These are phyloP conservation scores for Macrophya alboannulata DNA, from an alignment of 2,888 invertebrate species.

Conservation along the genomic window DNA sequence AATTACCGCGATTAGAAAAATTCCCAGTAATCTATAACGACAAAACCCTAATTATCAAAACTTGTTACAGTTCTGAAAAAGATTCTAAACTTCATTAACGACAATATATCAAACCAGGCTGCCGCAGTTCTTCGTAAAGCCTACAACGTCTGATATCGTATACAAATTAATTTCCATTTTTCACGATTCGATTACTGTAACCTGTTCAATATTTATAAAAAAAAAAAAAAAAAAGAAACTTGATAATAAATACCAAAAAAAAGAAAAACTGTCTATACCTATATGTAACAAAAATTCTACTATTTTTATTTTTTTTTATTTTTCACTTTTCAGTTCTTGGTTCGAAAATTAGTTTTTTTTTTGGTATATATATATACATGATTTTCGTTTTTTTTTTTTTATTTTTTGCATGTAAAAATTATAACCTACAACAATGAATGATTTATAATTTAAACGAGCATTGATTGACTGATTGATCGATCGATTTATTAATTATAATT, in stretches of 20 bases:
- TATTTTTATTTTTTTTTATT: too few relatives aligned
- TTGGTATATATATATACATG: too few relatives aligned
- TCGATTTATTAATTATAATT: not conserved
- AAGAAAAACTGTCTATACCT: too few relatives aligned
- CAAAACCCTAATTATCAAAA: not conserved
- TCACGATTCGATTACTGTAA: too few relatives aligned
- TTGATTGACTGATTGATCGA: not conserved
- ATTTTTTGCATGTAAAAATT: too few relatives aligned
- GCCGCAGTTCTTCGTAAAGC: not conserved
- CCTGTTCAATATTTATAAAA: not conserved
- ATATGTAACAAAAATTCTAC: too few relatives aligned
- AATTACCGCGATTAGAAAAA: not conserved
- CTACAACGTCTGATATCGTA: not conserved
- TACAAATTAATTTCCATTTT: not conserved
- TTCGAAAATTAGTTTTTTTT: too few relatives aligned
- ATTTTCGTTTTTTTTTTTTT: too few relatives aligned
- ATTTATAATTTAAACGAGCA: slow-evolving; percentile 30
- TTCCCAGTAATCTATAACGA: not conserved
- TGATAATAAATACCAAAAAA: too few relatives aligned
- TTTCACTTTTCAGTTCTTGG: too few relatives aligned
- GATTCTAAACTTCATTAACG: not conserved
- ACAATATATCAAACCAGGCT: not conserved
- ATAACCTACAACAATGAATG: too few relatives aligned
- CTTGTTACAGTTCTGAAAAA: slow-evolving; percentile 26
- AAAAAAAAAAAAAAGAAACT: not conserved